These are phyloP conservation scores for Aricia agestis DNA, from an alignment of 1,140 invertebrate species.

Conservation along the genomic window DNA sequence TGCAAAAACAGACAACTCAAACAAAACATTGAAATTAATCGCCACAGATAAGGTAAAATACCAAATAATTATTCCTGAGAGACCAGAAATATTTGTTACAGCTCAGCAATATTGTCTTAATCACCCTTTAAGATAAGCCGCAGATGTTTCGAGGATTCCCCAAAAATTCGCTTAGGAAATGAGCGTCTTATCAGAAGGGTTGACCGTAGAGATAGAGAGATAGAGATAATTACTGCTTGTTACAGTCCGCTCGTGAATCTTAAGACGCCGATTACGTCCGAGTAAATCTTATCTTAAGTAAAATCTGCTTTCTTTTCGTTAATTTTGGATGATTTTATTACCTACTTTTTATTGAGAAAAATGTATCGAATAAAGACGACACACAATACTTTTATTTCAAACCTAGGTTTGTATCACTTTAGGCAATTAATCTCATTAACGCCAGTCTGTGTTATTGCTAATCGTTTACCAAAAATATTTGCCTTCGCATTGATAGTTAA, in stretches of 20 bases:
- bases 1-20: not conserved
- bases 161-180: constrained; percentile 18
- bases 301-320: not conserved
- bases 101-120: constrained; percentile 21
- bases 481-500: too few relatives aligned
- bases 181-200: constrained; percentile 19
- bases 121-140: constrained; percentile 22
- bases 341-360: not conserved
- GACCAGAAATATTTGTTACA: constrained; percentile 5
- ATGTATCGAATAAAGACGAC: not conserved
- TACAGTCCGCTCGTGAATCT: constrained; percentile 14
- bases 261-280: not conserved
- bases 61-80: not conserved
- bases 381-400: too few relatives aligned
- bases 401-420: too few relatives aligned
- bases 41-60: not conserved
- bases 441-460: too few relatives aligned
- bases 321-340: not conserved
- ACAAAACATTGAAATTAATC: not conserved
- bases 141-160: constrained; percentile 21
- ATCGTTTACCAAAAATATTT: too few relatives aligned
- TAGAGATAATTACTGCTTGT: constrained; percentile 21
- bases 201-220: constrained; percentile 17
- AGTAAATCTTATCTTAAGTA: not conserved
- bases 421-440: too few relatives aligned